These are phyloP conservation scores for Gallinago stenura DNA, from an alignment of 2,797 vertebrate species.

Conservation along the genomic window DNA sequence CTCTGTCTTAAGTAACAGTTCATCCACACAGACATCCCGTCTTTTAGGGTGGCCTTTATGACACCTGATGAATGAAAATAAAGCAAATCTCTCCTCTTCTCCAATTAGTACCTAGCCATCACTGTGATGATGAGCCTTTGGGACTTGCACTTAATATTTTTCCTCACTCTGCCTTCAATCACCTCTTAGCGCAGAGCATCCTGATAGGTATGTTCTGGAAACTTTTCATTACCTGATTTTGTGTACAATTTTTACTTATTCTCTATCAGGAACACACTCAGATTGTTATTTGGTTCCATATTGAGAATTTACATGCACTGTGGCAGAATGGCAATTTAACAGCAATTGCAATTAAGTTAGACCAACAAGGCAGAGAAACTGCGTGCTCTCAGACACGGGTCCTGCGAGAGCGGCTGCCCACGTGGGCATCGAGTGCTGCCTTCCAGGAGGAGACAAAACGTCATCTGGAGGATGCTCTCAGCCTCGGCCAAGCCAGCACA, in stretches of 20 bases:
- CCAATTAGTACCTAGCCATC: neutral
- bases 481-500: neutral
- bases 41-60: neutral
- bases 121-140: neutral
- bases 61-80: neutral
- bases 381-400: neutral
- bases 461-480: neutral
- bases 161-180: neutral
- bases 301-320: neutral
- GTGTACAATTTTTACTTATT: neutral
- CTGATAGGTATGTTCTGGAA: neutral
- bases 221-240: neutral
- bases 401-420: neutral
- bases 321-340: neutral
- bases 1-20: neutral
- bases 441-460: neutral
- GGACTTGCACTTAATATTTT: neutral
- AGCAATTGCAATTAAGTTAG: neutral
- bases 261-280: neutral
- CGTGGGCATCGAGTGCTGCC: accelerated
- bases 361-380: neutral
- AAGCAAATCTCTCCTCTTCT: neutral
- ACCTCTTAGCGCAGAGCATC: neutral
- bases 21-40: neutral
- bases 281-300: neutral